Base-by-base conservation (phyloP, 64 coral and sea anemone species). In the Pocillopora damicornis region DNA sequence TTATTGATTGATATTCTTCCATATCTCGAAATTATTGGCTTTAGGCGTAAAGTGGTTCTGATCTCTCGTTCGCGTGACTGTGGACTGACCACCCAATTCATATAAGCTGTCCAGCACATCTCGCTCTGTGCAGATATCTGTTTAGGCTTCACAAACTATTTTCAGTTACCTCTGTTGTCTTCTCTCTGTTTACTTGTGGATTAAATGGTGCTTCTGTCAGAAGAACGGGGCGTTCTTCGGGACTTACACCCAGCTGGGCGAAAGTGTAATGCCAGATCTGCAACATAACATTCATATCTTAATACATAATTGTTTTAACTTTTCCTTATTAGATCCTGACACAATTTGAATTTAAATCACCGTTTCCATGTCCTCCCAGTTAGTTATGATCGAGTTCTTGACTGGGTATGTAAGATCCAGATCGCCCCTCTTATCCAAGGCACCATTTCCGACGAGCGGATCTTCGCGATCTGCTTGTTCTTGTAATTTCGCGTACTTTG, bases 141-240 rank as follows among this genome's bases (percentile, higher is more conserved):
- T 51, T 51, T 51, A 51, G 1, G 66, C 9, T n/a, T 20, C 66
- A 8, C 20, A 5, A 34, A 42, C 13, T 38, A 51, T 51, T 51
- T 7, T 7, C 42, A 51, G 42, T 38, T 82, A 82, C 79, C 79
- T 82, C 34, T 1, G 79, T 67, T 36, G 79, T 82, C 61, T 82
- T 82, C 15, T 82, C 79, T 45, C 79, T 82, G 79, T 82, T 82
- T 17, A 34, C 79, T 66, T 16, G 64, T 1, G 79, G 79, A 34
- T 82, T 82, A 35, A 82, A 66, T 36, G 79, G 79, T n/a, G 61
- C 79, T 66, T 82, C 79, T 17, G 79, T 84, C 18, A 84, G 20
- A 0, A 84, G 2, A 57, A 71, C n/a, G 7, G 63, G 81, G 37
- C 71, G 81, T 84, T 84, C 64, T 20, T 71, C 81, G 5, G 81